Evolutionary conservation across 2,888 invertebrate genomes (phyloP).

Genomic region (Apantesis nais): DNA sequence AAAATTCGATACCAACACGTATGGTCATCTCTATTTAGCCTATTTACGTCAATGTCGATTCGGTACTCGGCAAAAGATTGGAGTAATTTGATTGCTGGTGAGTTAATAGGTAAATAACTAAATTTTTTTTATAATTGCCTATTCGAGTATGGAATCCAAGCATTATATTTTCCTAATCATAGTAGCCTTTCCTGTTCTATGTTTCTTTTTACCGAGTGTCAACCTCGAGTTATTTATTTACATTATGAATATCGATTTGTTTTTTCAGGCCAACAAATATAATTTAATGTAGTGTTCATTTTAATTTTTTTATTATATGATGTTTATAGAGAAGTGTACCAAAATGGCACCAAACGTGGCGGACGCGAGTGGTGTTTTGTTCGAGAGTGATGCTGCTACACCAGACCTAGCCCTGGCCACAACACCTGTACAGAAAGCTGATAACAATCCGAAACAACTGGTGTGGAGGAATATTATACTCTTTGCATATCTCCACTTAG

Average conservation of each 20-base stretch:
- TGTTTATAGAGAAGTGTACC: slow-evolving; percentile 24
- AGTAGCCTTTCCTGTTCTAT: neutral
- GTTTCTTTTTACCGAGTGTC: neutral
- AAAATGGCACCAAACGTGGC: slow-evolving; percentile 79
- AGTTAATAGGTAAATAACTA: neutral
- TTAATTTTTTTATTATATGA: slow-evolving; percentile 6
- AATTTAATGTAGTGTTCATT: neutral
- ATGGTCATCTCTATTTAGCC: neutral
- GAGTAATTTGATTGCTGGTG: too few species aligned
- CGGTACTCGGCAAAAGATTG: neutral
- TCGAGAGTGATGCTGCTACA: slow-evolving; percentile 79
- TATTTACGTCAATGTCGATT: neutral
- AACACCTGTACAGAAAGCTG: slow-evolving; percentile 79
- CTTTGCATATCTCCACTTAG: slow-evolving; percentile 90
- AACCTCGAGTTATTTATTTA: neutral
- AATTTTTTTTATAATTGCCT: neutral
- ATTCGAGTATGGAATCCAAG: neutral
- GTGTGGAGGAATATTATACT: slow-evolving; percentile 95
- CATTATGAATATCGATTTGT: neutral
- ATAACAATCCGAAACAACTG: slow-evolving; percentile 84
- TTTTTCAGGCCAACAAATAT: neutral
- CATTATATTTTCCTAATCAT: neutral
- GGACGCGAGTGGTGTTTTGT: slow-evolving; percentile 78
- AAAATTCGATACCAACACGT: neutral
- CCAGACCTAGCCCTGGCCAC: slow-evolving; percentile 73